Evolutionary conservation across 92 coral and sea anemone species (phyloP).

Genomic region (Parazoanthus atlanticus): DNA sequence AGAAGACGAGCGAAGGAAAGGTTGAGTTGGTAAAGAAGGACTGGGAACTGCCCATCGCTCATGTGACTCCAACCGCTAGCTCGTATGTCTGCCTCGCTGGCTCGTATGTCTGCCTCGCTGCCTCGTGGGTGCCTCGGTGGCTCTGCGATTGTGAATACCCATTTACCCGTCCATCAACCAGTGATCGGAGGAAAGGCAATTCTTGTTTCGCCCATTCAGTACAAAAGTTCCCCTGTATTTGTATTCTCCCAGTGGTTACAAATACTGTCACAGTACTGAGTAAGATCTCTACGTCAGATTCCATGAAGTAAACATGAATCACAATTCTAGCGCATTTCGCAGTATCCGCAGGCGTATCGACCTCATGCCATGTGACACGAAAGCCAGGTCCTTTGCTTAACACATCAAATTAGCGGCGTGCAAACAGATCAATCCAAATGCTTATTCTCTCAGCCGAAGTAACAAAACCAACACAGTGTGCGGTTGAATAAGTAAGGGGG

Average conservation of each 20-base stretch:
- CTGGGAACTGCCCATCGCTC: too few species aligned
- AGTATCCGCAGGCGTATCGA: not conserved
- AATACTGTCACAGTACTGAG: not conserved
- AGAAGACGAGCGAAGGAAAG: too few species aligned
- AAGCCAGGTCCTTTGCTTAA: not conserved
- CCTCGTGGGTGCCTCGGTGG: too few species aligned
- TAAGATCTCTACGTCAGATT: not conserved
- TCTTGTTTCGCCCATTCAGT: not conserved
- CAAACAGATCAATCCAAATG: not conserved
- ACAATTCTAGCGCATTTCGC: not conserved
- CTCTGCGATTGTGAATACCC: too few species aligned
- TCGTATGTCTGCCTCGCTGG: too few species aligned
- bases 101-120: too few species aligned
- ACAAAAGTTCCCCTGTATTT: not conserved
- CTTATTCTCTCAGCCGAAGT: slow-evolving; percentile 3
- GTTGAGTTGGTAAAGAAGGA: too few species aligned
- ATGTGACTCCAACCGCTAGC: too few species aligned
- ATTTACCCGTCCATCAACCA: too few species aligned
- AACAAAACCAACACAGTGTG: not conserved
- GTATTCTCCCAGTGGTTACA: not conserved
- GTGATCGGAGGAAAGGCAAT: not conserved
- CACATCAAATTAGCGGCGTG: not conserved
- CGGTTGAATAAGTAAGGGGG: not conserved
- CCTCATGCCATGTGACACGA: slow-evolving; percentile 7
- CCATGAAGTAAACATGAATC: not conserved